Evolutionary conservation across 1,140 invertebrate genomes (phyloP).

Genomic region (Drosophila nasuta): DNA sequence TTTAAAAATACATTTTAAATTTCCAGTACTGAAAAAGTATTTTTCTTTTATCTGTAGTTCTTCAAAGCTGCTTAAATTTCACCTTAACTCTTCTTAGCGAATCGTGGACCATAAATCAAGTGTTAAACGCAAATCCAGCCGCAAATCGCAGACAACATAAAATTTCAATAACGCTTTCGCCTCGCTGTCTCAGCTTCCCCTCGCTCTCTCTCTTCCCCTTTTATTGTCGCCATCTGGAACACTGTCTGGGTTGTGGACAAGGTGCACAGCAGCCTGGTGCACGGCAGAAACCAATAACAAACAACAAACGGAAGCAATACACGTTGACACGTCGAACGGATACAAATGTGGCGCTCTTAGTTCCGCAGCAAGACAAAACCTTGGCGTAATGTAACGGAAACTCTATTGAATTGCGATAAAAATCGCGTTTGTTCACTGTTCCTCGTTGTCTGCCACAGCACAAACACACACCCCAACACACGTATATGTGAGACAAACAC

Average conservation of each 20-base stretch:
- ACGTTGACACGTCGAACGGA: conserved; percentile 80
- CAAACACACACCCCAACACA: conserved; percentile 21
- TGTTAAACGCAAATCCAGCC: conserved; percentile 64
- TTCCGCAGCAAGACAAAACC: conserved; percentile 75
- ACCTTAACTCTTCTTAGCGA: background rate
- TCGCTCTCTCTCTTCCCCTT: background rate
- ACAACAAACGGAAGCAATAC: conserved; percentile 78
- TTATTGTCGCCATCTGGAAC: conserved; percentile 3
- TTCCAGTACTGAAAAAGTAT: background rate
- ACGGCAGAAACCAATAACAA: conserved; percentile 50
- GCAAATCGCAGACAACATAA: conserved; percentile 77
- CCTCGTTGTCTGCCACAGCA: conserved; percentile 40
- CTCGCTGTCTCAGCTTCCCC: background rate
- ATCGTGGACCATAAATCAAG: conserved; percentile 66
- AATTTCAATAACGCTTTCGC: conserved; percentile 73
- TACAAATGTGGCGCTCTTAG: conserved; percentile 81
- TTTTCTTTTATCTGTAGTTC: background rate
- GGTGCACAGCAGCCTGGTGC: conserved; percentile 54
- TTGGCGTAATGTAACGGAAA: conserved; percentile 79
- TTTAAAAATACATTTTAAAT: background rate
- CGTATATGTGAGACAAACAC: conserved; percentile 20
- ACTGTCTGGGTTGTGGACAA: conserved; percentile 31
- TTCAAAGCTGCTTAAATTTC: conserved; percentile 3
- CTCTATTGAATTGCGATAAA: conserved; percentile 82
- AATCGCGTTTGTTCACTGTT: conserved; percentile 73